Conservation (phyloP, 2,888 invertebrate genomes). For the Saturnia japonica region DNA sequence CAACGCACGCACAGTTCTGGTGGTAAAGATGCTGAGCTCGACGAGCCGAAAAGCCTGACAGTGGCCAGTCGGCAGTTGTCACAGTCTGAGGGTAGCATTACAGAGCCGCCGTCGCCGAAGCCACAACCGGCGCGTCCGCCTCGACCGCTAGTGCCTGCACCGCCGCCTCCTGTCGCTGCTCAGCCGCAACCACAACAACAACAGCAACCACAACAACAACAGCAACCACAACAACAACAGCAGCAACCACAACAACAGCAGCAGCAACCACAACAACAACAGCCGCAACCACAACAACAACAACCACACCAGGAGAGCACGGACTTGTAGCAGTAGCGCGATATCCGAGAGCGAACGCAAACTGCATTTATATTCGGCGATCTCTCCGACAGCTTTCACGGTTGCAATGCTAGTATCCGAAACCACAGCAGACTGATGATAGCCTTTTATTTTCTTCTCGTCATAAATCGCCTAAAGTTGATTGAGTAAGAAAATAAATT, state of each 20-base stretch:
- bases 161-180: conserved; percentile 57
- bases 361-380: background rate
- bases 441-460: conserved; percentile 37
- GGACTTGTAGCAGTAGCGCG: conserved; percentile 45
- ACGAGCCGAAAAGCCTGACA: conserved; percentile 61
- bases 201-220: conserved; percentile 33
- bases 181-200: conserved; percentile 33
- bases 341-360: background rate
- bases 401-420: conserved; percentile 24
- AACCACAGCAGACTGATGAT: conserved; percentile 51
- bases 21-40: conserved; percentile 69
- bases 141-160: conserved; percentile 58
- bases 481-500: conserved; percentile 34
- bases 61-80: conserved; percentile 74
- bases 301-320: conserved; percentile 53
- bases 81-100: conserved; percentile 84
- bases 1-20: conserved; percentile 76
- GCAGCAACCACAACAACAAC: conserved; percentile 29
- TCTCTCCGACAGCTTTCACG: conserved; percentile 22
- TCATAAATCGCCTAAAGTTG: conserved; percentile 30
- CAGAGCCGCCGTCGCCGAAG: conserved; percentile 74
- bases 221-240: conserved; percentile 30
- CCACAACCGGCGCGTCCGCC: conserved; percentile 56
- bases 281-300: conserved; percentile 34
- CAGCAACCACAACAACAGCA: conserved; percentile 33